These are phyloP conservation scores for Gasterosteus aculeatus DNA, from an alignment of 2,113 vertebrate species.

Conservation along the genomic window DNA sequence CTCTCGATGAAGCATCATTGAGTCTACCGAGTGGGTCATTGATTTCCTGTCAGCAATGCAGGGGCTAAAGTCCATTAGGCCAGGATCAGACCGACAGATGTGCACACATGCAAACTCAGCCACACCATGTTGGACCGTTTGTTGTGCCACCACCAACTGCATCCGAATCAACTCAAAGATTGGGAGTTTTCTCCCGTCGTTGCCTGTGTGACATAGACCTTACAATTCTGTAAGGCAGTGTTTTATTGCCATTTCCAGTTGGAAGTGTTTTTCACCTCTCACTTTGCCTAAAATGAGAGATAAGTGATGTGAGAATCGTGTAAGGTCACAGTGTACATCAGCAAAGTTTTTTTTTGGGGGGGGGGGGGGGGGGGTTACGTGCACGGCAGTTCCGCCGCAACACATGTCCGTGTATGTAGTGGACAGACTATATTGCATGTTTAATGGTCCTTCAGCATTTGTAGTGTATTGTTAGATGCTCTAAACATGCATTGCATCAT, in stretches of 20 bases:
- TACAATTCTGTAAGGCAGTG: background rate
- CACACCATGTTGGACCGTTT: constrained; percentile 30
- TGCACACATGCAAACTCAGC: constrained; percentile 10
- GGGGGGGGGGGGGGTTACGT: too few species aligned
- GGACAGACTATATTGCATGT: background rate
- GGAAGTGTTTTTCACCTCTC: background rate
- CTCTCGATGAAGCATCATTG: constrained; percentile 55
- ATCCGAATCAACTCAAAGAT: constrained; percentile 46
- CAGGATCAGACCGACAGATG: constrained; percentile 57
- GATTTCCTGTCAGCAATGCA: constrained; percentile 74
- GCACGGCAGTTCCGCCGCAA: too few species aligned
- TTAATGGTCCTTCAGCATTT: background rate
- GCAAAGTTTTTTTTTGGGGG: too few species aligned
- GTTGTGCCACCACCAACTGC: constrained; percentile 37
- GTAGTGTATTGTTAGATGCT: background rate
- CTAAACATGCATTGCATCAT: background rate
- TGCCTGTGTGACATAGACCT: constrained; percentile 9
- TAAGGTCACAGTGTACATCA: background rate
- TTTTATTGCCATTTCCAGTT: background rate
- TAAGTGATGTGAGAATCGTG: too few species aligned
- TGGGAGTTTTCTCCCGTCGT: constrained; percentile 15
- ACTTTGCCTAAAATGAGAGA: background rate
- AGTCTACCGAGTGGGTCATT: constrained; percentile 66
- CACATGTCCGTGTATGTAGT: too few species aligned
- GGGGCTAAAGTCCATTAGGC: constrained; percentile 71